A percentile compares a stretch with the other conserved stretches of the same genome.
These are phyloP conservation scores for Malurus leucopterus DNA, from an alignment of 2,797 vertebrate species.

Conservation along the genomic window DNA sequence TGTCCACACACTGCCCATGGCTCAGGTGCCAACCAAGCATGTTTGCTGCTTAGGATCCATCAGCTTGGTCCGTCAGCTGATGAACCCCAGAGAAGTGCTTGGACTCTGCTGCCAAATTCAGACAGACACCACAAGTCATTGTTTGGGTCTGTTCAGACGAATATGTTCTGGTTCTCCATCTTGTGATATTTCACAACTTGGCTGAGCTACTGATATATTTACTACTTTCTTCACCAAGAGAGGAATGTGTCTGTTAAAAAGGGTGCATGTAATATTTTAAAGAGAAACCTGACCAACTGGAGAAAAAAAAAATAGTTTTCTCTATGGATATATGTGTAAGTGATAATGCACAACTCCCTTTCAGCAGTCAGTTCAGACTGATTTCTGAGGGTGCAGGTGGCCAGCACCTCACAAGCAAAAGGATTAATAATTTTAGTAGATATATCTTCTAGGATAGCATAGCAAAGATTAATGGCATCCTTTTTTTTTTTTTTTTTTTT, in stretches of 20 bases:
- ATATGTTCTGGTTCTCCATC: not conserved
- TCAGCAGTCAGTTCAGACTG: not conserved
- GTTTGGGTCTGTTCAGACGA: not conserved
- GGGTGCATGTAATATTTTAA: not conserved
- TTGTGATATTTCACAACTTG: not conserved
- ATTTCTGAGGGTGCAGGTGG: not conserved
- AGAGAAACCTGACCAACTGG: not conserved
- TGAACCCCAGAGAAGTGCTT: not conserved
- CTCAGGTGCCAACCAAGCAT: rapidly evolving
- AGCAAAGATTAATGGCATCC: not conserved
- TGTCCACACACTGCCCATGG: not conserved
- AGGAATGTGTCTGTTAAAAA: not conserved
- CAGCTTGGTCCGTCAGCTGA: not conserved
- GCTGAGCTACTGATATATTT: not conserved
- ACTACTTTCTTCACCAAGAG: not conserved
- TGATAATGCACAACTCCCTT: not conserved
- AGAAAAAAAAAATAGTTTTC: not conserved
- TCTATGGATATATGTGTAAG: not conserved
- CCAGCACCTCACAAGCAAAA: not conserved
- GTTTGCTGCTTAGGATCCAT: not conserved
- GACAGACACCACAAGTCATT: not conserved
- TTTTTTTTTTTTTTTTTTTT: too few species aligned
- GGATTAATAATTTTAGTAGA: not conserved
- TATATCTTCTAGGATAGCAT: not conserved
- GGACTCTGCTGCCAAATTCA: not conserved